phyloP scores from a whole-genome alignment of 2,797 vertebrate species.

The Petrocephalus schoutedeni region DNA sequence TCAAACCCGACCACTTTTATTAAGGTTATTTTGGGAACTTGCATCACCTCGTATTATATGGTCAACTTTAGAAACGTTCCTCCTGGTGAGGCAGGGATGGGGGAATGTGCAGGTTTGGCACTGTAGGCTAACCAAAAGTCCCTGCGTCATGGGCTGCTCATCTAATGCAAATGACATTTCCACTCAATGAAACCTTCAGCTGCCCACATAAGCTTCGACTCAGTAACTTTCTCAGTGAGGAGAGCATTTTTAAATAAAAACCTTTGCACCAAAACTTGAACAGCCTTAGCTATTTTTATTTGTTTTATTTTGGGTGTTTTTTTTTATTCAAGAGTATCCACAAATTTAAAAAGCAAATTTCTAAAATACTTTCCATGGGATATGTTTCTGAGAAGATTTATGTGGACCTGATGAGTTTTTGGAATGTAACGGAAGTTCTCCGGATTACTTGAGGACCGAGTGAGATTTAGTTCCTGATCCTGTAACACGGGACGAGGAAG shows the following conservation, averaged over 20 bases:
- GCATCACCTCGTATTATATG: background rate
- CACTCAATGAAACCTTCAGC: background rate
- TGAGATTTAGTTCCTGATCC: background rate
- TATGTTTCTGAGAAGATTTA: background rate
- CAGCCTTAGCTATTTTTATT: background rate
- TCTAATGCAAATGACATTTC: slow-evolving; percentile 1
- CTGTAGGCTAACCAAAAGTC: background rate
- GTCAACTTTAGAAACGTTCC: background rate
- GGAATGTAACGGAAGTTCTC: background rate
- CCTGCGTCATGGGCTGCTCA: background rate
- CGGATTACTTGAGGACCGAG: background rate
- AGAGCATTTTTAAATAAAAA: background rate
- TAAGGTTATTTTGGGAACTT: background rate
- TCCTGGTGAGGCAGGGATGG: background rate
- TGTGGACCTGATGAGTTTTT: background rate
- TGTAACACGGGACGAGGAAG: background rate
- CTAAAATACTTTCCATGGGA: background rate
- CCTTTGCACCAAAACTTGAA: background rate
- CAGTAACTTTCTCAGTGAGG: background rate
- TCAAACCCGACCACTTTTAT: background rate
- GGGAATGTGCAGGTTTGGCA: background rate
- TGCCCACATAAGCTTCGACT: background rate
- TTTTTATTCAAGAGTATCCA: background rate
- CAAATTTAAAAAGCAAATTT: background rate
- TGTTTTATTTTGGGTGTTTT: background rate